A percentile compares a stretch with the other conserved stretches of the same genome.
Conservation (phyloP, 2,113 vertebrate genomes). For the Calonectris borealis region DNA sequence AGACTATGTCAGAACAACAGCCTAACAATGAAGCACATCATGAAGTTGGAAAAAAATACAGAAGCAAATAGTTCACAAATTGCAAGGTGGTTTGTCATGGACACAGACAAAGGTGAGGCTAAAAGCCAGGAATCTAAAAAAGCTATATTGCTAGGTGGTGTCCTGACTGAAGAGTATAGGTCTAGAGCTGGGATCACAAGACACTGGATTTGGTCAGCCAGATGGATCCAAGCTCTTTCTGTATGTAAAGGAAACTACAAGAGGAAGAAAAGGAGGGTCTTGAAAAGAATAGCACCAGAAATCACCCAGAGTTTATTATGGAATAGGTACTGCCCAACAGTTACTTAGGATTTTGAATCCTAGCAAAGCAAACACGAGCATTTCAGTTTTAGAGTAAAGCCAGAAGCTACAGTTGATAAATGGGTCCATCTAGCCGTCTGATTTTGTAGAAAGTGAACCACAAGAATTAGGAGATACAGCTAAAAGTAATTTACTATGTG, state of each 20-base stretch:
- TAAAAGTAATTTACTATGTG: neutral
- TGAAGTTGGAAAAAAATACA: neutral
- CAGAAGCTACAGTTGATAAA: neutral
- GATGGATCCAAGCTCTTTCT: neutral
- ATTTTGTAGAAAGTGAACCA: neutral
- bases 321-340: neutral
- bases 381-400: neutral
- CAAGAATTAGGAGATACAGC: neutral
- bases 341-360: neutral
- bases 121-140: neutral
- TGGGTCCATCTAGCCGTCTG: neutral
- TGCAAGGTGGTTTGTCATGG: neutral
- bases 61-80: neutral
- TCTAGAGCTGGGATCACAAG: neutral
- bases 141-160: neutral
- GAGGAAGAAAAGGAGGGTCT: neutral
- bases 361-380: neutral
- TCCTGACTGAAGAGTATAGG: neutral
- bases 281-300: neutral
- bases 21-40: neutral
- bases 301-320: neutral
- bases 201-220: neutral
- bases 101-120: neutral
- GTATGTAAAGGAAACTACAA: neutral
- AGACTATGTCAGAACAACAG: neutral